Evolutionary conservation across 2,113 vertebrate species (phyloP), one percentile per base, ranked within the genome.

Genomic region (Ia io): DNA sequence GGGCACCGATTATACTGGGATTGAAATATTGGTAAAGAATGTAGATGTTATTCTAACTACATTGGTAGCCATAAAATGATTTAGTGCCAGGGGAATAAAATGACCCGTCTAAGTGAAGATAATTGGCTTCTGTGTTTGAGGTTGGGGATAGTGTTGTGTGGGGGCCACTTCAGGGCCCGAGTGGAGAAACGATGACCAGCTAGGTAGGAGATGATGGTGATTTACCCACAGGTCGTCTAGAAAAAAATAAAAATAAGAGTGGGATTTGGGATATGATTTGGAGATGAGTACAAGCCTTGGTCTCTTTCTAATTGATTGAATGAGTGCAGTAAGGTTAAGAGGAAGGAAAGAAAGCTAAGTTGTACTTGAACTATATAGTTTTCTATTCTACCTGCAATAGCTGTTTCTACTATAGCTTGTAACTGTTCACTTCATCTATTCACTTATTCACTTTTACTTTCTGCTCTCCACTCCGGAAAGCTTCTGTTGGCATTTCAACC

Each of bases 401-500:
- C 14, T 59, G 20, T 70, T 70, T 84, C 82, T 61, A 6, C 30
- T 16, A 28, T 35, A 40, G n/a, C 14, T 76, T 61, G 28, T 80
- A 35, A n/a, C 20, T 70, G 5, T 22, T 84, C 49, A 32, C 6
- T 69, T 51, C 56, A 65, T 70, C 16, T 53, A 35, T 42, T 74
- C 9, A 20, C 13, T 40, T 56, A 13, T 1, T 49, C 6, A n/a
- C 4, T 71, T 73, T 91, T 91, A 4, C 13, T 47, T 76, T 71
- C 44, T 92, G 42, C 44, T 16, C n/a, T 77, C 30, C 42, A 40
- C 12, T 11, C 17, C 8, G 53, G 32, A 65, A 56, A 71, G 28
- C 59, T 95, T 85, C 90, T 84, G 42, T 32, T 95, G 84, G 14
- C 49, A 87, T 96, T 40, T 93, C 30, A 32, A 56, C 37, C 12